These are phyloP conservation scores for Poicephalus gulielmi DNA, from an alignment of 2,113 vertebrate genomes.

Conservation along the genomic window DNA sequence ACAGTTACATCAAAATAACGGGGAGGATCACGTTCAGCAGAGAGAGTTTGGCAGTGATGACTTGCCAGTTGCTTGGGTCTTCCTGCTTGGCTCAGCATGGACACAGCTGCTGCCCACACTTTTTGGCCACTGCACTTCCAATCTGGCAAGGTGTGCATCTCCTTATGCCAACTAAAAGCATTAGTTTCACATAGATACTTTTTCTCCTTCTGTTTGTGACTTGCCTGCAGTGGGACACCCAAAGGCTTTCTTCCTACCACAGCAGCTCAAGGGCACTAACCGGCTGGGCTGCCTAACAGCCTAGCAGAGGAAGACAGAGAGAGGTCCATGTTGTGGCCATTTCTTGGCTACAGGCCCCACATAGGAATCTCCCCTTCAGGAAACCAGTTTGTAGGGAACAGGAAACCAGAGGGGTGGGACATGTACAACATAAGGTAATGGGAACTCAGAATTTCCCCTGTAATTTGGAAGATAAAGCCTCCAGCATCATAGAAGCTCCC, in stretches of 20 bases:
- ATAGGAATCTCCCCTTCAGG: not conserved
- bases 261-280: not conserved
- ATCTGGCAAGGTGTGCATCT: not conserved
- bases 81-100: not conserved
- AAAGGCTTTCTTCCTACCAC: not conserved
- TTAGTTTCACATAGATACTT: fast-evolving
- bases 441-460: not conserved
- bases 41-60: not conserved
- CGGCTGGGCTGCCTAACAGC: fast-evolving
- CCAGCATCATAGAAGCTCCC: not conserved
- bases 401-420: not conserved
- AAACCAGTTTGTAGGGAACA: not conserved
- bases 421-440: too few species aligned
- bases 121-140: not conserved
- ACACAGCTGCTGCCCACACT: not conserved
- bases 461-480: not conserved
- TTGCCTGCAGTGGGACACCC: not conserved
- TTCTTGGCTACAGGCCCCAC: too few species aligned
- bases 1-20: not conserved
- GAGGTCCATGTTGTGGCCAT: not conserved
- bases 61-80: fast-evolving
- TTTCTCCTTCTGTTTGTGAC: not conserved
- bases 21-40: not conserved
- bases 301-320: not conserved
- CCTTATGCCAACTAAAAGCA: not conserved